phyloP scores from a whole-genome alignment of 2,888 invertebrate genomes.

The Netelia melanura region DNA sequence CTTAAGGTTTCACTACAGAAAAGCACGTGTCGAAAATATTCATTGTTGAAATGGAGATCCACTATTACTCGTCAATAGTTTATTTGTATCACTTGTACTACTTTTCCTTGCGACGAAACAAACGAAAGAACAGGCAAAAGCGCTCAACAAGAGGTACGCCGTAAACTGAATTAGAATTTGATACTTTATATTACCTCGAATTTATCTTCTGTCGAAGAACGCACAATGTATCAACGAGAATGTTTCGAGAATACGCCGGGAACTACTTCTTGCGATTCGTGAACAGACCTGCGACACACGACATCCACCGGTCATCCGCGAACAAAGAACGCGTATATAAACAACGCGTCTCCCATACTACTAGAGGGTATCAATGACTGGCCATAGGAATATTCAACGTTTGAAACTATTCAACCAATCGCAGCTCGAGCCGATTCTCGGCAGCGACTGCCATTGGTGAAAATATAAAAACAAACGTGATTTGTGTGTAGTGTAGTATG shows the following conservation, averaged over 20 bases:
- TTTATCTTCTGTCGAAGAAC: background rate
- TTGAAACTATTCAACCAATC: no score
- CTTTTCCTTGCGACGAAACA: background rate
- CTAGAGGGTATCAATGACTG: no score
- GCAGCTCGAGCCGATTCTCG: no score
- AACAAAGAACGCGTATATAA: background rate
- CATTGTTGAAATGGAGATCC: background rate
- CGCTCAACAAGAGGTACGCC: background rate
- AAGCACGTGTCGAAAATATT: no score
- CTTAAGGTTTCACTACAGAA: background rate
- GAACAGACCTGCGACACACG: background rate
- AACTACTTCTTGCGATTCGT: background rate
- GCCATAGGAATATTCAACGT: no score
- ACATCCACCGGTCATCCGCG: background rate
- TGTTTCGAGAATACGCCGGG: background rate
- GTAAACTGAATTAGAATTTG: background rate
- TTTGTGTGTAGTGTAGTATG: no score
- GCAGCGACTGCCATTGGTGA: no score
- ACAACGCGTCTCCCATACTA: background rate
- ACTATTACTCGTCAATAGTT: background rate
- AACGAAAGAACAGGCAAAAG: background rate
- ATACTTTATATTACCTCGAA: background rate
- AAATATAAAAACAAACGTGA: no score
- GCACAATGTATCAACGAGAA: background rate
- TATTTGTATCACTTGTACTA: background rate